Conservation (phyloP, 35 echinoderm and acorn worm genomes). For the Hemicentrotus pulcherrimus region DNA sequence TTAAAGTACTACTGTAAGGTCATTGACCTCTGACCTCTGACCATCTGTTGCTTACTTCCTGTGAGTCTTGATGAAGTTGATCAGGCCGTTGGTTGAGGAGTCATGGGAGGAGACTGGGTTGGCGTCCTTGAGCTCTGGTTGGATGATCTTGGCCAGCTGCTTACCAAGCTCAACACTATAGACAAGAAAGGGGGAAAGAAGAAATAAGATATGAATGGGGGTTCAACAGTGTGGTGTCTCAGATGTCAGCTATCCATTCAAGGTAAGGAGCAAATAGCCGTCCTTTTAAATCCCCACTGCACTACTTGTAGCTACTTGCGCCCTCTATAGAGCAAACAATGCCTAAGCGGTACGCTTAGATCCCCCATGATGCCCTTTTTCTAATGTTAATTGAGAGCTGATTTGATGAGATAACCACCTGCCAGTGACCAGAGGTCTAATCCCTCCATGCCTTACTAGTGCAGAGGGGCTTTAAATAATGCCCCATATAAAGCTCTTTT, state of each 20-base stretch:
- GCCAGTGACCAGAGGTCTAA: too few relatives aligned
- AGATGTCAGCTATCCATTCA: not conserved
- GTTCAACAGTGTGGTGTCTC: not conserved
- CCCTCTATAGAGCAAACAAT: too few relatives aligned
- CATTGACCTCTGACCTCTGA: slow-evolving; percentile 22
- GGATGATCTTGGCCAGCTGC: slow-evolving; percentile 96
- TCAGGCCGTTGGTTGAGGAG: slow-evolving; percentile 92
- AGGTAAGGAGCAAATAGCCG: too few relatives aligned
- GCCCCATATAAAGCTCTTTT: too few relatives aligned
- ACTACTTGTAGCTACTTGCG: too few relatives aligned
- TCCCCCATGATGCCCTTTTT: too few relatives aligned
- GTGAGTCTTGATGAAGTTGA: slow-evolving; percentile 95
- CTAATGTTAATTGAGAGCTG: too few relatives aligned
- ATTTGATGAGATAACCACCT: too few relatives aligned
- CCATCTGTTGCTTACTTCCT: slow-evolving; percentile 40
- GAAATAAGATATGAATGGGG: not conserved
- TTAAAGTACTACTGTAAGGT: not conserved
- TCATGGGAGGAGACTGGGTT: slow-evolving; percentile 81
- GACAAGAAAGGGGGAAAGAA: not conserved
- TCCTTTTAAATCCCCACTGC: too few relatives aligned
- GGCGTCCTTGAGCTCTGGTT: slow-evolving; percentile 78
- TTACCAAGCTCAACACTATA: slow-evolving; percentile 95
- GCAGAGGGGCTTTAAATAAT: too few relatives aligned
- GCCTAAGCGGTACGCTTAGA: too few relatives aligned
- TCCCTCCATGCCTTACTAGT: too few relatives aligned